phyloP scores from a whole-genome alignment of 2,888 invertebrate genomes.

The Aspidapion aeneum region DNA sequence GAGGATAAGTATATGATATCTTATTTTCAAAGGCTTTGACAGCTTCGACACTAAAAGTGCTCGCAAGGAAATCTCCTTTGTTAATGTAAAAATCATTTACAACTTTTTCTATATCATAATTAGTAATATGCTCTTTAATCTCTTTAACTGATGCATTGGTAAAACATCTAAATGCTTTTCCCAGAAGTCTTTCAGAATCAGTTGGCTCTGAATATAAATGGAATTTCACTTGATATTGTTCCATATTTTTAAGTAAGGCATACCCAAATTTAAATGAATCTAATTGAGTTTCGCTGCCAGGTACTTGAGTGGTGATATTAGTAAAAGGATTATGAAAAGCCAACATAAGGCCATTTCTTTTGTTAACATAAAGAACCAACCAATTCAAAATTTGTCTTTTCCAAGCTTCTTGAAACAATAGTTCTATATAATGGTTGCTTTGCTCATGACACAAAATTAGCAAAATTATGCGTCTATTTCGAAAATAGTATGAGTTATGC shows the following conservation, averaged over 20 bases:
- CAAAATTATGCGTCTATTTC: not conserved
- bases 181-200: not conserved
- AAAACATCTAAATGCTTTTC: not conserved
- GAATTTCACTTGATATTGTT: not conserved
- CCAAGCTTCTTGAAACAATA: not conserved
- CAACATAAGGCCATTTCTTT: not conserved
- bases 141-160: not conserved
- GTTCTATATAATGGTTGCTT: not conserved
- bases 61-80: not conserved
- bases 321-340: not conserved
- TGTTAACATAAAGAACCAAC: not conserved
- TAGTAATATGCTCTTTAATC: not conserved
- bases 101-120: not conserved
- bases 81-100: not conserved
- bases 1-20: not conserved
- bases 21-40: not conserved
- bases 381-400: not conserved
- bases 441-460: not conserved
- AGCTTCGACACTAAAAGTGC: not conserved
- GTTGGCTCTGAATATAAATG: not conserved
- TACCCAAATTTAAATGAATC: no score
- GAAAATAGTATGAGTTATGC: not conserved
- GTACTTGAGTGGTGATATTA: not conserved
- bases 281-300: no score
- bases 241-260: not conserved